phyloP scores from a whole-genome alignment of 1,140 invertebrate genomes.

The Neuroterus valhalla region DNA sequence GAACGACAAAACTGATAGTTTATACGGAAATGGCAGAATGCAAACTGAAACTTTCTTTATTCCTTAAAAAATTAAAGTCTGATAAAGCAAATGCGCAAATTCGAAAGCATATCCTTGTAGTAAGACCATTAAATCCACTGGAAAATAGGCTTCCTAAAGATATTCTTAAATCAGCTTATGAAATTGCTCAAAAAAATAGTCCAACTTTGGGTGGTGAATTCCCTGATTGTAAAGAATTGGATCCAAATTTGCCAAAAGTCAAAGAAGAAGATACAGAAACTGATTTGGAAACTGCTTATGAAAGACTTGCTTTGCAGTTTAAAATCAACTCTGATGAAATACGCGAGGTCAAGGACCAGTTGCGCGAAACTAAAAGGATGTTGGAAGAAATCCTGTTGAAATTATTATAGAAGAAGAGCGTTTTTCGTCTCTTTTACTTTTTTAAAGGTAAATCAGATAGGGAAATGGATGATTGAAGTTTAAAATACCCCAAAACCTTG shows the following conservation, averaged over 20 bases:
- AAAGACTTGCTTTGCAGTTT: constrained; percentile 59
- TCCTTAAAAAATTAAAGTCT: constrained; percentile 67
- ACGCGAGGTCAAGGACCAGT: constrained; percentile 60
- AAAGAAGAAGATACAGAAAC: constrained; percentile 50
- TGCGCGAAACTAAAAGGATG: constrained; percentile 64
- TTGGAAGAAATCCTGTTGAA: constrained; percentile 54
- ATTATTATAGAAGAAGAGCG: not conserved
- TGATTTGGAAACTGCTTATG: constrained; percentile 47
- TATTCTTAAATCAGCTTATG: constrained; percentile 79
- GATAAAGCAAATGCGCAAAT: constrained; percentile 65
- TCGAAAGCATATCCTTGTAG: constrained; percentile 74
- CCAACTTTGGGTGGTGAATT: constrained; percentile 56
- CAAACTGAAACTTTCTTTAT: constrained; percentile 75
- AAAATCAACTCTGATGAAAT: constrained; percentile 64
- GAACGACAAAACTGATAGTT: constrained; percentile 82
- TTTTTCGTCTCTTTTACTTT: constrained; percentile 3
- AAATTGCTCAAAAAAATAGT: constrained; percentile 75
- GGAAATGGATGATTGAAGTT: not conserved
- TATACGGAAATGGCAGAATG: constrained; percentile 81
- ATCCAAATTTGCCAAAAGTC: constrained; percentile 56
- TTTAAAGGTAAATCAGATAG: not conserved
- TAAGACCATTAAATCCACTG: constrained; percentile 80
- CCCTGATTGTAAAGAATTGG: constrained; percentile 54
- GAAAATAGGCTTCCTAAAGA: constrained; percentile 80
- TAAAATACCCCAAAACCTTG: too few species aligned